Percentiles rank a stretch among this genome's conserved stretches.
Evolutionary conservation across 2,113 vertebrate genomes (phyloP).

Genomic region (Neopipo cinnamomea): DNA sequence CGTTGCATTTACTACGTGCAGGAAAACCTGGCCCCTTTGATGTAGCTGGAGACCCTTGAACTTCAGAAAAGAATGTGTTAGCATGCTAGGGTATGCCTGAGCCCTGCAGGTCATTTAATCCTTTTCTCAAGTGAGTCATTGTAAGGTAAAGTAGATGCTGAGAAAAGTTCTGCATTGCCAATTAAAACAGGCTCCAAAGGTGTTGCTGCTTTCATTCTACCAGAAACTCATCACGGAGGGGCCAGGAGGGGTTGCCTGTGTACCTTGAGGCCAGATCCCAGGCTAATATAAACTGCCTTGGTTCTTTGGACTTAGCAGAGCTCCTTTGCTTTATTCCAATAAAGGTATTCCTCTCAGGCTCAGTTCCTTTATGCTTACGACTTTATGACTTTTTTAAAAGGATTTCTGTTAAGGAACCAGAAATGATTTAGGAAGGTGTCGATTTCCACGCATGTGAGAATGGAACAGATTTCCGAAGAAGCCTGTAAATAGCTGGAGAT

Average conservation of each 20-base stretch:
- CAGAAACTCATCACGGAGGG: constrained; percentile 34
- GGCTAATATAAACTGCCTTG: neutral
- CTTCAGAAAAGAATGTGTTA: constrained; percentile 51
- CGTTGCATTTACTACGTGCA: constrained; percentile 7
- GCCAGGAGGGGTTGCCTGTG: neutral
- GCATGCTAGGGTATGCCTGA: neutral
- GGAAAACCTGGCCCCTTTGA: constrained; percentile 48
- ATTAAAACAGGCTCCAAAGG: constrained; percentile 57
- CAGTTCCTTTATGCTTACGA: neutral
- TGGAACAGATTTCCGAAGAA: neutral
- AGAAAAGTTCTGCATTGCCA: constrained; percentile 41
- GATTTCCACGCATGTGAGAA: neutral
- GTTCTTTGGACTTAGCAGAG: neutral
- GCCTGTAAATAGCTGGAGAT: neutral
- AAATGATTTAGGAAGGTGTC: neutral
- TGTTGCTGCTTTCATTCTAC: constrained; percentile 44
- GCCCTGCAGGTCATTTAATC: constrained; percentile 48
- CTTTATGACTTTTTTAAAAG: neutral
- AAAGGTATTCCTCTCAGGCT: neutral
- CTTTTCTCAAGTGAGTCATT: constrained; percentile 47
- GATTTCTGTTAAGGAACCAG: neutral
- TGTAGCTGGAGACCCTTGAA: constrained; percentile 60
- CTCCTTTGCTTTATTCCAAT: neutral
- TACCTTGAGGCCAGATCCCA: constrained; percentile 18
- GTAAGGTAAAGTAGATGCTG: constrained; percentile 49